Evolutionary conservation across 2,113 vertebrate genomes (phyloP).

Genomic region (Pycnonotus jocosus): DNA sequence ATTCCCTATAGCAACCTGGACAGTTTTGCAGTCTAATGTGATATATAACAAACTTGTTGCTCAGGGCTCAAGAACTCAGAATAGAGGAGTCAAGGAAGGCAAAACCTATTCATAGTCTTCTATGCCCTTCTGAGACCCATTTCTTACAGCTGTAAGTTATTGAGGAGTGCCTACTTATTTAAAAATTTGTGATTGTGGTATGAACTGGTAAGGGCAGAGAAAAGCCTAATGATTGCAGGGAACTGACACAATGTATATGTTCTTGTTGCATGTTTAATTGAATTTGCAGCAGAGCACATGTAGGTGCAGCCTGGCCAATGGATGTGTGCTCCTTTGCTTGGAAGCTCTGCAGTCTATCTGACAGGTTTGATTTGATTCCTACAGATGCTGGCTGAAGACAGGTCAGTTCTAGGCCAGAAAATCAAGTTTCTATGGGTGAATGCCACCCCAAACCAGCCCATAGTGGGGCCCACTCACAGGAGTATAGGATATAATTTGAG

Average conservation of each 20-base stretch:
- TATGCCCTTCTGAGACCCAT: background rate
- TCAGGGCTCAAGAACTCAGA: background rate
- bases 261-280: background rate
- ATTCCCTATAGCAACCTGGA: background rate
- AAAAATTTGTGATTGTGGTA: background rate
- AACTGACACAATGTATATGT: background rate
- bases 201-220: background rate
- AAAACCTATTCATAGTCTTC: background rate
- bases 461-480: background rate
- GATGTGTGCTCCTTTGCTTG: fast-evolving
- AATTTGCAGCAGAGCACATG: background rate
- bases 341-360: background rate
- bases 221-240: background rate
- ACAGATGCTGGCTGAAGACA: background rate
- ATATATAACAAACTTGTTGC: background rate
- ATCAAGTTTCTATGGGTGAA: background rate
- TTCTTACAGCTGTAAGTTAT: background rate
- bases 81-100: background rate
- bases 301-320: background rate
- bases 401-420: background rate
- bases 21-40: background rate
- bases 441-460: background rate
- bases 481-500: background rate
- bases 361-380: background rate
- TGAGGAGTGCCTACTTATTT: background rate